Evolutionary conservation across 2,113 vertebrate genomes (phyloP), one percentile per base, ranked within the genome.

Genomic region (Coptodon bakossiorum): DNA sequence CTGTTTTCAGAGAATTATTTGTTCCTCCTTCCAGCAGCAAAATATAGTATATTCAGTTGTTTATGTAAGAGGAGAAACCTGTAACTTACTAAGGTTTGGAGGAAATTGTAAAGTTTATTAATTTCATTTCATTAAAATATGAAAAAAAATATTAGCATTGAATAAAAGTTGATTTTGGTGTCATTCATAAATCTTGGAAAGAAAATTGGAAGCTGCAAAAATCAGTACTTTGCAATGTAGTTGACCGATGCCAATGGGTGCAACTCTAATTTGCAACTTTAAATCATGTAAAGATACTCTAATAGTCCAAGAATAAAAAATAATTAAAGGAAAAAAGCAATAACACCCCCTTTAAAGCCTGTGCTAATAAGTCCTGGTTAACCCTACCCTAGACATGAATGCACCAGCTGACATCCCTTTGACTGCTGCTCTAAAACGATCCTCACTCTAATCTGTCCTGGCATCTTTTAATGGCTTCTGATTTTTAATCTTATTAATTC

Each of bases 381-480:
- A 73, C 40, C 40, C 68, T 48, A 76, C 6, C 13, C 68, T 71
- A 76, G 48, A 54, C 22, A 34, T 78, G 24, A 81, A 52, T 17
- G 6, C 31, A 43, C 38, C 45, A 48, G 56, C 82, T 31, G 29
- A 7, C 61, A 59, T 86, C 17, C 11, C 59, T 90, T 78, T 78
- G 3, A 59, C 53, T 86, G 82, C 73, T 27, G 48, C 81, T 83
- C 48, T 82, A 10, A 88, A 87, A 89, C 90, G 2, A 83, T 83
- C 84, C 52, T 80, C 66, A 66, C 34, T 87, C 71, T 90, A 90
- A 91, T 86, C 63, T 88, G 86, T 89, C 88, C 86, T 93, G 90
- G 78, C 88, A 82, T 84, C 68, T 90, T 14, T 3, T 92, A 90
- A 91, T 90, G 38, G 24, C 38, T 86, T 86, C 82, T 86, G 85